Base-by-base conservation (phyloP, 1,140 invertebrate species). In the Lysiphlebus fabarum region DNA sequence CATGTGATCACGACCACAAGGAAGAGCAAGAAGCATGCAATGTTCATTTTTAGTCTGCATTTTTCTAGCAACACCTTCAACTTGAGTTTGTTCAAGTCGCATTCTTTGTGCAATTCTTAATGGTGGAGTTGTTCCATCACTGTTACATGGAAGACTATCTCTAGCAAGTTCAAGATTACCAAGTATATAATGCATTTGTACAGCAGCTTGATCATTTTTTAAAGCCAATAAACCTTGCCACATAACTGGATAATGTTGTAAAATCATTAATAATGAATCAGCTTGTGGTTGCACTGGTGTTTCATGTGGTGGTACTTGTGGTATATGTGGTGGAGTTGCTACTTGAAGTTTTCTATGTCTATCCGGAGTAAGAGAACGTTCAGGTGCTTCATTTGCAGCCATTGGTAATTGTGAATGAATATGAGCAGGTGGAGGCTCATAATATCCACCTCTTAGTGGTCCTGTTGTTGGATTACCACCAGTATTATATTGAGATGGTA, bases 141-240 rank as follows among this genome's bases (percentile, higher is more conserved):
- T 83, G 71, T 90, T 86, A 50, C 86, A 85, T 6, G 91, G 91
- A 65, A 96, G 78, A 64, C 93, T 92, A 57, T 87, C 87, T 40
- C 86, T 84, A 0, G 93, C 92, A 51, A 96, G 90, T 65, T 85
- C 83, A 1, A 88, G 88, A 83, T 93, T 97, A 11, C 96, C 96
- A 66, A 92, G 92, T 36, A 99, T 92, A 78, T 95, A 96, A 77
- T 98, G 95, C 95, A 99, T 98, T 80, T 98, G 95, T 8, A 98
- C 96, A 17, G 91, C 91, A 5, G 95, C 94, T 67, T 91, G 91
- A 76, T 98, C 95, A 76, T 95, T 98, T 77, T 99, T 99, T 38
- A 99, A 80, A 0, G 92, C 94, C 63, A 99, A 75, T 40, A 95
- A 76, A 1, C 96, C 96, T 82, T 96, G 93, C 96, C 96, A 99